Conservation (phyloP, 2,113 vertebrate species). For the Eubucco bourcierii region DNA sequence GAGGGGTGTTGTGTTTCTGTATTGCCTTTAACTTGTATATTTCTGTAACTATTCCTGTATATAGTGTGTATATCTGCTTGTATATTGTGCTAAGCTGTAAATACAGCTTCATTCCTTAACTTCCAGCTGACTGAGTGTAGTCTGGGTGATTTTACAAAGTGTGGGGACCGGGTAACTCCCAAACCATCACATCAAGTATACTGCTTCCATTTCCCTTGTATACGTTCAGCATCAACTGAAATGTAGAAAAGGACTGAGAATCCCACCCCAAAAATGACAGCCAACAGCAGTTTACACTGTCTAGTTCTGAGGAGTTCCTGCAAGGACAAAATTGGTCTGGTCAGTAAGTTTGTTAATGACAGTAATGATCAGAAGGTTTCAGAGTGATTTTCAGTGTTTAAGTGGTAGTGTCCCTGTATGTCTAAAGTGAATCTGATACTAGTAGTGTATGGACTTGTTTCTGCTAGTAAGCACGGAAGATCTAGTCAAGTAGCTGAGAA, state of each 20-base stretch:
- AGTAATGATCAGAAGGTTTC: not conserved
- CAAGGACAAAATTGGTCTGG: not conserved
- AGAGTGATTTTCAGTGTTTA: not conserved
- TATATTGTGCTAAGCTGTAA: no score
- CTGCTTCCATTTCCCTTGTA: not conserved
- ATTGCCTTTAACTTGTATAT: no score
- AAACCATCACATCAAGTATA: no score
- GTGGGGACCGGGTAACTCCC: no score
- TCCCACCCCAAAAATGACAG: not conserved
- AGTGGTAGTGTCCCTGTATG: not conserved
- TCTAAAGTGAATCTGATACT: not conserved
- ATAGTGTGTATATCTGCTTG: no score
- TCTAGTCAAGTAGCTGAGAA: not conserved
- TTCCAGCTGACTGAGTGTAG: no score
- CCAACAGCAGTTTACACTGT: not conserved
- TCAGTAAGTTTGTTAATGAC: not conserved
- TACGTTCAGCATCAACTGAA: not conserved
- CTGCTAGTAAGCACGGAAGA: not conserved
- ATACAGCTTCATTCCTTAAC: no score
- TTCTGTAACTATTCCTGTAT: no score
- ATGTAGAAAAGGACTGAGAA: not conserved
- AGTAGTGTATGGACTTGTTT: not conserved
- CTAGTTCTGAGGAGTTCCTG: not conserved
- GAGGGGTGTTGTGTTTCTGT: no score
- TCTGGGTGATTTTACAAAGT: no score